Evolutionary conservation across 2,113 vertebrate genomes (phyloP).

Genomic region (Holacanthus passer): DNA sequence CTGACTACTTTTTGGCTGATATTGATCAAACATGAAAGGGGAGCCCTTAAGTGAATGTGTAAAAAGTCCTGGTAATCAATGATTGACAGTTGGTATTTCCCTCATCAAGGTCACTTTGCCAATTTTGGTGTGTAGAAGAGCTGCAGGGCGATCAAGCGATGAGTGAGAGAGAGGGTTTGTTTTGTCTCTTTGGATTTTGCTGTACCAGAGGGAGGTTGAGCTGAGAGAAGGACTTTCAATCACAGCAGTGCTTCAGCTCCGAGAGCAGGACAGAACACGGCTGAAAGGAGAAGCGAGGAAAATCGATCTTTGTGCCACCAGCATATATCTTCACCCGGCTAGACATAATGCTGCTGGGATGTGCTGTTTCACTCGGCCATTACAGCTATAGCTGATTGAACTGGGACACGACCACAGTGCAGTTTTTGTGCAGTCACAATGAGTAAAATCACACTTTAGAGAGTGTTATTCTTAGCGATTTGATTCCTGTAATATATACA

Average conservation of each 20-base stretch:
- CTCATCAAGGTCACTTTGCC: conserved; percentile 78
- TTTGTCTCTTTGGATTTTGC: conserved; percentile 51
- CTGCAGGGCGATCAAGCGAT: conserved; percentile 63
- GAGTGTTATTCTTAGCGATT: conserved; percentile 39
- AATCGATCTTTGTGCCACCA: conserved; percentile 46
- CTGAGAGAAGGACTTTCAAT: conserved; percentile 53
- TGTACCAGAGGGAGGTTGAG: conserved; percentile 49
- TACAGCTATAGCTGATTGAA: conserved; percentile 20
- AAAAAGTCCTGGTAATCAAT: conserved; percentile 75
- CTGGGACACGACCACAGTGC: neutral
- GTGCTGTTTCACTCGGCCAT: neutral
- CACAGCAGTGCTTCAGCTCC: conserved; percentile 41
- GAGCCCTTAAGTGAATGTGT: conserved; percentile 76
- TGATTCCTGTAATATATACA: conserved; percentile 46
- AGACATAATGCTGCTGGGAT: conserved; percentile 32
- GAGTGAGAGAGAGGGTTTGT: conserved; percentile 46
- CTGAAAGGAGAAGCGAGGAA: conserved; percentile 38
- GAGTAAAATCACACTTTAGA: conserved; percentile 10
- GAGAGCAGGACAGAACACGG: conserved; percentile 32
- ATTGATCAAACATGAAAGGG: conserved; percentile 80
- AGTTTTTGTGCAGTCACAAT: conserved; percentile 34
- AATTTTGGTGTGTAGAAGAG: conserved; percentile 53
- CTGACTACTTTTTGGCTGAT: conserved; percentile 70
- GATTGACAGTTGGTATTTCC: conserved; percentile 76
- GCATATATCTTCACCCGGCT: neutral